Evolutionary conservation across 2,797 vertebrate species (phyloP), one percentile per base, ranked within the genome.

Genomic region (Kryptopterus vitreolus): DNA sequence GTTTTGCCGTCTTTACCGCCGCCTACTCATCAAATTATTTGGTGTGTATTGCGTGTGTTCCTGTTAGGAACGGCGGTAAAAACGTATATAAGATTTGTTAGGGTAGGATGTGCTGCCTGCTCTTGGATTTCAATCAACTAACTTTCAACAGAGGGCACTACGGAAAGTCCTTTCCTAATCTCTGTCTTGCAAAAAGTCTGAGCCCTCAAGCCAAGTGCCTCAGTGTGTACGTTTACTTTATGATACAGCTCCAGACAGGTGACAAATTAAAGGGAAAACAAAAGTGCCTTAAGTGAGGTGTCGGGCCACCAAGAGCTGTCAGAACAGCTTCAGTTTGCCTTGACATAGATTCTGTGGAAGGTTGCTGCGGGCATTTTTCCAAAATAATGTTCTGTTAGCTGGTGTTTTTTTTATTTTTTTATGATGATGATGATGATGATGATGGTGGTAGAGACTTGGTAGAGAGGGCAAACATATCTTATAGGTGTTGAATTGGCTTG

Each of bases 201-300:
- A 55, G 50, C 29, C 69, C 52, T 72, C 26, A 33, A n/a, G 50
- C 48, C 12, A 35, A 72, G 50, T 72, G 50, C 31, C 50, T 72
- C 20, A 8, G 29, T 4, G 50, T 55, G 26, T 72, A 35, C 69
- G 53, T 69, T 69, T 66, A 43, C n/a, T 43, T 70, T 72, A 53
- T 13, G 0, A n/a, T 79, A 70, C 48, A 88, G 87, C 77, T 85
- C 84, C 4, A 6, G 59, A 68, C 78, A 85, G 52, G 70, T 72
- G 52, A 72, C 31, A 72, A 72, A 57, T 72, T 72, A 57, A 55
- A 38, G 20, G 29, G 2, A 72, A 55, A 72, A 35, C 69, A 50
- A 55, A n/a, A 57, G 52, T 55, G 46, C 18, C 26, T 52, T 70
- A 50, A 70, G 38, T 43, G 53, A 13, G 26, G 22, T 33, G 10